Evolutionary conservation across 2,888 invertebrate species (phyloP).

Genomic region (Ganaspis brasiliensis): DNA sequence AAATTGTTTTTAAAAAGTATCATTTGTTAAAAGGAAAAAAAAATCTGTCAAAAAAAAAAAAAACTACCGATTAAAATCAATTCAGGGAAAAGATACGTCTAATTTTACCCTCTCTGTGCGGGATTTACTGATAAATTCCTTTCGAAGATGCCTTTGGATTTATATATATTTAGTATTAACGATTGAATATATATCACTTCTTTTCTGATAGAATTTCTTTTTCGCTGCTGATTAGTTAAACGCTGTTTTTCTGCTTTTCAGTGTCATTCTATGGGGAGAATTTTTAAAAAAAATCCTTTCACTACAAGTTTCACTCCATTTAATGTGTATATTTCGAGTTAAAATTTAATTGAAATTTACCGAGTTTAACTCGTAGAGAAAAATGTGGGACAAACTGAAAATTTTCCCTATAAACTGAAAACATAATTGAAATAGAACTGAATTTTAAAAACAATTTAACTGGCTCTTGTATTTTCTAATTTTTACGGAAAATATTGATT

Average conservation of each 20-base stretch:
- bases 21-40: neutral
- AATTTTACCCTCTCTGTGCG: conserved; percentile 8
- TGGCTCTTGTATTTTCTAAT: no score
- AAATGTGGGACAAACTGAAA: neutral
- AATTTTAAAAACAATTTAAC: neutral
- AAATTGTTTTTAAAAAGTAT: neutral
- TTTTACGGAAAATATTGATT: neutral
- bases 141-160: conserved; percentile 35
- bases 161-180: conserved; percentile 21
- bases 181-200: conserved; percentile 38
- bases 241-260: neutral
- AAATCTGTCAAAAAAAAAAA: neutral
- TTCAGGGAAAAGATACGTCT: conserved; percentile 13
- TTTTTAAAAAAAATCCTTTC: neutral
- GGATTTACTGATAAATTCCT: conserved; percentile 22
- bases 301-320: conserved; percentile 8
- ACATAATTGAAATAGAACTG: neutral
- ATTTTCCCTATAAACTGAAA: neutral
- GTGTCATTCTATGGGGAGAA: neutral
- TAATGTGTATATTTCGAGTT: conserved; percentile 11
- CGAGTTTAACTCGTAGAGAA: conserved; percentile 14
- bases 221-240: neutral
- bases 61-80: neutral
- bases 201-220: neutral
- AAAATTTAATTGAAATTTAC: neutral